Conservation (phyloP, 2,797 vertebrate species). For the Pelobates cultripes region DNA sequence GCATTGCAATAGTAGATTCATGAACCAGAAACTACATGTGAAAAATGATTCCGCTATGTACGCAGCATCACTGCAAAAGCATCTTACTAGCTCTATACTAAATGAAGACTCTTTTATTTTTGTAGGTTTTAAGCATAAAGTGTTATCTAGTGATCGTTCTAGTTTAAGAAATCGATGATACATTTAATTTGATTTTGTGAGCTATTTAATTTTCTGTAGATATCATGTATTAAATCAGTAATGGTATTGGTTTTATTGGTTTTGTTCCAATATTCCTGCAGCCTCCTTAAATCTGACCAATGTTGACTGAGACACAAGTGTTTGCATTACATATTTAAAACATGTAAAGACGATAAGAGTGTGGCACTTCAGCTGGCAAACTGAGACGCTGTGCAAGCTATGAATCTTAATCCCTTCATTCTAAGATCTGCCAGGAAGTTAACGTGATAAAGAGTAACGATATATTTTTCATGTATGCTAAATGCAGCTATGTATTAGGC, state of each 20-base stretch:
- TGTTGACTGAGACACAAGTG: neutral
- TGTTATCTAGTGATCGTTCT: constrained; percentile 1
- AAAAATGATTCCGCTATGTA: constrained; percentile 13
- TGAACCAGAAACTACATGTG: constrained; percentile 20
- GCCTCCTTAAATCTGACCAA: neutral
- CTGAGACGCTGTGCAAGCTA: constrained; percentile 13
- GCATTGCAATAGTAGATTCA: constrained; percentile 30
- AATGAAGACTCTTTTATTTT: constrained; percentile 10
- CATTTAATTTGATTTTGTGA: neutral
- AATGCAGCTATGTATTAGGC: neutral
- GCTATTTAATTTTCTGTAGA: neutral
- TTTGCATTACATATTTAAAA: constrained; percentile 19
- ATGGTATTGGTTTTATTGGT: constrained; percentile 7
- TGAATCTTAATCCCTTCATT: constrained; percentile 24
- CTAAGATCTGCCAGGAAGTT: constrained; percentile 22
- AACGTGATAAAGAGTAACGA: constrained; percentile 28
- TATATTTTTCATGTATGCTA: constrained; percentile 1
- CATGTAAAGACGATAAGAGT: neutral
- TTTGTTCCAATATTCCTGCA: neutral
- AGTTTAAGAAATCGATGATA: neutral
- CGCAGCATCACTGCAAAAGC: neutral
- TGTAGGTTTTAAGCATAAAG: neutral
- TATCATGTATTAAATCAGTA: constrained; percentile 3
- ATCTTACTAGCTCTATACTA: neutral
- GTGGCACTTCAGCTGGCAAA: constrained; percentile 2